These are phyloP conservation scores for Azemiops feae DNA, from an alignment of 2,113 vertebrate genomes.

Conservation along the genomic window DNA sequence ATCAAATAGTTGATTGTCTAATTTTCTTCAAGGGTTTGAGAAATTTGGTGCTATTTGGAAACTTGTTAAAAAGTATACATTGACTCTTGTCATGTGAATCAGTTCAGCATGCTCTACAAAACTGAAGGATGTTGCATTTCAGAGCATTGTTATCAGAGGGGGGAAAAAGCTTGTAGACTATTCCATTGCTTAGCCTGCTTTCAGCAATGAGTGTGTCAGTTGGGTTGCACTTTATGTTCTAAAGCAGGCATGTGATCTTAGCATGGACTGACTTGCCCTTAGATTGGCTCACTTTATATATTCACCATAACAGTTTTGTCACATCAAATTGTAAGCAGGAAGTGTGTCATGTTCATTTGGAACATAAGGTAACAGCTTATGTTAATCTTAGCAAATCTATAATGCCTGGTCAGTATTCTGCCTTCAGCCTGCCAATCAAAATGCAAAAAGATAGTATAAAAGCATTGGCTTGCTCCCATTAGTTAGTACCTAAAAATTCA, in stretches of 20 bases:
- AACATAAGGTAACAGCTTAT: not conserved
- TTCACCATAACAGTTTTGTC: not conserved
- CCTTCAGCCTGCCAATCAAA: too few species aligned
- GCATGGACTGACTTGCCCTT: too few species aligned
- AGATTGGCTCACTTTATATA: not conserved
- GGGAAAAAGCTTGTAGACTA: not conserved
- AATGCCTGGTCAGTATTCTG: not conserved
- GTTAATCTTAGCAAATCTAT: too few species aligned
- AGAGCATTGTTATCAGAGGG: not conserved
- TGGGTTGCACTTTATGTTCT: not conserved
- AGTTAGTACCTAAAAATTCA: not conserved
- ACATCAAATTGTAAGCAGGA: not conserved
- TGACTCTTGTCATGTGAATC: slow-evolving; percentile 1
- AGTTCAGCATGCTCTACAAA: slow-evolving; percentile 1
- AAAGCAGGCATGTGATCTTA: not conserved
- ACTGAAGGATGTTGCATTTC: not conserved
- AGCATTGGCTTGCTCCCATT: not conserved
- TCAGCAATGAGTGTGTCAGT: not conserved
- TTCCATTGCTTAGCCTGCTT: not conserved
- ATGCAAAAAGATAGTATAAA: not conserved
- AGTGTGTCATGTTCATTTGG: not conserved
- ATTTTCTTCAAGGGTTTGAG: slow-evolving; percentile 28
- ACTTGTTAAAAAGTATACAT: slow-evolving; percentile 46
- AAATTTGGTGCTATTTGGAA: slow-evolving; percentile 36
- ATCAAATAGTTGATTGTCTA: slow-evolving; percentile 51